Evolutionary conservation across 2,113 vertebrate genomes (phyloP).

Genomic region (Patagioenas fasciata): DNA sequence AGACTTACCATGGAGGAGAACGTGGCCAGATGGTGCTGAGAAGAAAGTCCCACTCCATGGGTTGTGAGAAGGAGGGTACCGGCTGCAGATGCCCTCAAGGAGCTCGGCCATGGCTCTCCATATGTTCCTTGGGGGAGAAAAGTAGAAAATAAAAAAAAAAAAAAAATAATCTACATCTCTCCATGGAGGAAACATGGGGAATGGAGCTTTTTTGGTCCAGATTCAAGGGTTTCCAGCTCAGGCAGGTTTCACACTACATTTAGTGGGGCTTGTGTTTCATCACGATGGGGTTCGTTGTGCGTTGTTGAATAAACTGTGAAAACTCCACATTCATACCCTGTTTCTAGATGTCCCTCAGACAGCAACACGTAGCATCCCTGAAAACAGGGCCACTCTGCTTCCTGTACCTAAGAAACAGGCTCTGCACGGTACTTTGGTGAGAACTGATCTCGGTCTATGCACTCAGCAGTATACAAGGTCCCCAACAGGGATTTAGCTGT

Average conservation of each 20-base stretch:
- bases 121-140: neutral
- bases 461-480: neutral
- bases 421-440: neutral
- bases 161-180: no score
- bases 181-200: neutral
- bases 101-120: neutral
- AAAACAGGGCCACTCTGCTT: neutral
- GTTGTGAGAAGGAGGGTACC: neutral
- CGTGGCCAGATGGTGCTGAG: neutral
- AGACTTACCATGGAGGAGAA: neutral
- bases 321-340: accelerated
- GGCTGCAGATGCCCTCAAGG: neutral
- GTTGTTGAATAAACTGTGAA: neutral
- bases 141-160: no score
- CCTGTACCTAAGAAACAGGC: neutral
- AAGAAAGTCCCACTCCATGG: accelerated
- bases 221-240: neutral
- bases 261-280: neutral
- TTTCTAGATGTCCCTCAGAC: neutral
- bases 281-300: neutral
- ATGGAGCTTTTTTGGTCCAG: neutral
- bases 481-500: neutral
- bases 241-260: neutral
- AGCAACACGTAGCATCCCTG: accelerated
- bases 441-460: neutral